Base-by-base conservation (phyloP, 2,797 vertebrate species). In the Loris lydekkerianus region DNA sequence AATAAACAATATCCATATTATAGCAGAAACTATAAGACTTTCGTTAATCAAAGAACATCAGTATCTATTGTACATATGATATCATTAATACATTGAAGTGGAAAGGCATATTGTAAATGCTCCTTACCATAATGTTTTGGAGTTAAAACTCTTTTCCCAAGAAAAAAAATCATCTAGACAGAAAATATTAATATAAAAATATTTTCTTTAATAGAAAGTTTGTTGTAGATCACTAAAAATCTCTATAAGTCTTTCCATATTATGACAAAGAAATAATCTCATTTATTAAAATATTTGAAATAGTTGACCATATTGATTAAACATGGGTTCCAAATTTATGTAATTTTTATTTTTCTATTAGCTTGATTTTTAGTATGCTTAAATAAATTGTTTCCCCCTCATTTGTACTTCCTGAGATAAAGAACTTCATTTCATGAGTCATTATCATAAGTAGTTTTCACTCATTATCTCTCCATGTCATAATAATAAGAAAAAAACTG, bases 381-480 rank as follows among this genome's bases (percentile, higher is more conserved):
- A 49, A 89, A 58, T 34, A 73, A 67, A 60, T 77, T 10, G 40
- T 49, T 85, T 72, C 10, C 43, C 18, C n/a, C 31, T 63, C 14
- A 20, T n/a, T 58, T 80, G 20, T 77, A 17, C 27, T 49, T n/a
- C n/a, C 21, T 88, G 61, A 70, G 13, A 43, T 77, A 61, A 92
- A 81, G 70, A 70, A 83, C 11, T 23, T 83, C 7, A 34, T 43
- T 63, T 92, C 43, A 88, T 83, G 29, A 40, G 10, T 77, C 84
- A 95, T 87, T 60, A 70, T 77, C 6, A 76, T 82, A 77, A 94
- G 53, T 60, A 84, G 34, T 53, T 63, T 29, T 78, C 77, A 65
- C 43, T 70, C 63, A 93, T 72, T 72, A 89, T 86, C 56, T 84
- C 70, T 43, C 23, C 23, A 46, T 43, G 20, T 60, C 37, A 73